Conservation (phyloP, 2,888 invertebrate species). For the Platypus cylindrus region DNA sequence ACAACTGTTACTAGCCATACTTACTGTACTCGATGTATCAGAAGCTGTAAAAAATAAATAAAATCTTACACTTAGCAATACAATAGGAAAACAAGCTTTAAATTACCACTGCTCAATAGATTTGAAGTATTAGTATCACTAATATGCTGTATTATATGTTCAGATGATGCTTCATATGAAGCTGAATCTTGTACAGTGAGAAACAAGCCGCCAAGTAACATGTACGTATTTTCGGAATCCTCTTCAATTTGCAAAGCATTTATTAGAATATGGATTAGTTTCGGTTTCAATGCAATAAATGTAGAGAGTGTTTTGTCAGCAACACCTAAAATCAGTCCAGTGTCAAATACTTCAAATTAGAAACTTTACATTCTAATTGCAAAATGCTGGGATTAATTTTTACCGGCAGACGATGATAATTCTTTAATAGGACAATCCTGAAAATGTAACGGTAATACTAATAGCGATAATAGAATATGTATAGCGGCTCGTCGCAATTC, state of each 20-base stretch:
- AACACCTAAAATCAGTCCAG: constrained; percentile 11
- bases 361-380: constrained; percentile 1
- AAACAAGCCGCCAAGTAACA: constrained; percentile 69
- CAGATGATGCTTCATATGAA: constrained; percentile 57
- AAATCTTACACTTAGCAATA: constrained; percentile 9
- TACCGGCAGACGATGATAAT: constrained; percentile 27
- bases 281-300: constrained; percentile 60
- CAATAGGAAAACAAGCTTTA: constrained; percentile 1
- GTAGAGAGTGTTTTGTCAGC: constrained; percentile 35
- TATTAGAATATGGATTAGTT: constrained; percentile 68
- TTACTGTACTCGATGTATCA: constrained; percentile 36
- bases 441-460: constrained; percentile 89
- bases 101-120: constrained; percentile 56
- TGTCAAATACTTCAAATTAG: background rate
- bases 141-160: constrained; percentile 45
- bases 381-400: background rate
- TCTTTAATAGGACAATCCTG: constrained; percentile 61
- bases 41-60: constrained; percentile 30
- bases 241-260: constrained; percentile 73
- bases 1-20: constrained; percentile 35
- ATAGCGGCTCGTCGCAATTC: constrained; percentile 86
- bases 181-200: constrained; percentile 70
- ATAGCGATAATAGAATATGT: constrained; percentile 77
- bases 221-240: constrained; percentile 77
- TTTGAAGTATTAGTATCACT: constrained; percentile 44